A percentile compares a stretch with the other conserved stretches of the same genome.
These are phyloP conservation scores for Nanger granti DNA, from an alignment of 2,113 vertebrate species.

Conservation along the genomic window DNA sequence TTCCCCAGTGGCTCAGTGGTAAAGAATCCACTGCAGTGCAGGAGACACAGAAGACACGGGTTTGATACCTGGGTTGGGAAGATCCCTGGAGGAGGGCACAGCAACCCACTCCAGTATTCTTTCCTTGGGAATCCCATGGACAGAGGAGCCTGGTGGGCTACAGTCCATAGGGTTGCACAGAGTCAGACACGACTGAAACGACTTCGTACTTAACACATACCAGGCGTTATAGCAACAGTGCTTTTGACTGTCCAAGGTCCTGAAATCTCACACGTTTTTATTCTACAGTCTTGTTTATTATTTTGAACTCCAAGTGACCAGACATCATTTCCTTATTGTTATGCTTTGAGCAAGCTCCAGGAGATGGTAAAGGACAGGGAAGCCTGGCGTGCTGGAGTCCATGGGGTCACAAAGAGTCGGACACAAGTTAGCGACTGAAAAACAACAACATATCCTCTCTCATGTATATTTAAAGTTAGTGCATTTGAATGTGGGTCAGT, in stretches of 20 bases:
- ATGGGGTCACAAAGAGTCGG: neutral
- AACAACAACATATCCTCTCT: neutral
- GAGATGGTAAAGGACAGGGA: neutral
- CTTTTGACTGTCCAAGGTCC: constrained; percentile 77
- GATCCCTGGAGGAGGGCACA: neutral
- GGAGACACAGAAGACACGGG: accelerated
- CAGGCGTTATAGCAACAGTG: neutral
- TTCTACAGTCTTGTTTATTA: accelerated
- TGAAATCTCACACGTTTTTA: neutral
- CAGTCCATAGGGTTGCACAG: neutral
- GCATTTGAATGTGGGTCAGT: neutral
- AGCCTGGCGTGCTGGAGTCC: neutral
- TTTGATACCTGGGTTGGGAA: neutral
- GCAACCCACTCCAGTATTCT: neutral
- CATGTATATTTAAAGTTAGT: neutral
- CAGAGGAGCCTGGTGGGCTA: neutral
- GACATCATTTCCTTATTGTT: neutral
- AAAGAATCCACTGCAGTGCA: neutral
- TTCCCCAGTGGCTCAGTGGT: neutral
- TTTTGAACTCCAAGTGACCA: neutral
- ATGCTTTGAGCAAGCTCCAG: neutral
- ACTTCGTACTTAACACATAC: accelerated
- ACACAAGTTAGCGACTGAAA: neutral
- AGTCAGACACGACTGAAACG: neutral
- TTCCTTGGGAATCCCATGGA: neutral